A percentile compares a stretch with the other conserved stretches of the same genome.
Evolutionary conservation across 2,888 invertebrate species (phyloP).

Genomic region (Brachylomia viminalis): DNA sequence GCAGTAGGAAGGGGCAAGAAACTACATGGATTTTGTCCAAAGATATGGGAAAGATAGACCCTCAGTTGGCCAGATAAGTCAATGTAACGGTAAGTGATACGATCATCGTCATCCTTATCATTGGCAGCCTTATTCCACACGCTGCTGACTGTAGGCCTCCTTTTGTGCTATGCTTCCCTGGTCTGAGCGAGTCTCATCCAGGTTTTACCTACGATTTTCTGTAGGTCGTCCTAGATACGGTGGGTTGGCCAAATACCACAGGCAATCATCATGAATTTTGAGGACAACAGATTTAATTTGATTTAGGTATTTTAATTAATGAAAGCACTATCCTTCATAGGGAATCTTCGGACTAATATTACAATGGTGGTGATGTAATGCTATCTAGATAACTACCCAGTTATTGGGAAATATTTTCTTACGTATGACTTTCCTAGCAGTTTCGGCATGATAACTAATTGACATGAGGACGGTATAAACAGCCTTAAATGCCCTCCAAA

Average conservation of each 20-base stretch:
- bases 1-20: neutral
- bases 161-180: neutral
- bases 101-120: no score
- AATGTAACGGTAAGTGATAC: neutral
- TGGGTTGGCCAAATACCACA: no score
- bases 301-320: neutral
- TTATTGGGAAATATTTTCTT: neutral
- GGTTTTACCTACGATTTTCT: neutral
- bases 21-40: neutral
- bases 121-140: no score
- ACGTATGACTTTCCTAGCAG: neutral
- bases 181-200: neutral
- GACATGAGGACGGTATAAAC: no score
- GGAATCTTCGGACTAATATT: neutral
- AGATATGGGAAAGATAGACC: neutral
- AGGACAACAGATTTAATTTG: neutral
- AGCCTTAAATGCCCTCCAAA: neutral
- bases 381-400: neutral
- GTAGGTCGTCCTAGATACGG: no score
- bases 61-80: neutral
- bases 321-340: neutral
- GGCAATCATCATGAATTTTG: neutral
- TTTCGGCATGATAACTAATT: no score
- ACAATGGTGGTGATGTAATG: conserved; percentile 36
- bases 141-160: neutral